Evolutionary conservation across 2,113 vertebrate genomes (phyloP).

Genomic region (Leptocoma aspasia): DNA sequence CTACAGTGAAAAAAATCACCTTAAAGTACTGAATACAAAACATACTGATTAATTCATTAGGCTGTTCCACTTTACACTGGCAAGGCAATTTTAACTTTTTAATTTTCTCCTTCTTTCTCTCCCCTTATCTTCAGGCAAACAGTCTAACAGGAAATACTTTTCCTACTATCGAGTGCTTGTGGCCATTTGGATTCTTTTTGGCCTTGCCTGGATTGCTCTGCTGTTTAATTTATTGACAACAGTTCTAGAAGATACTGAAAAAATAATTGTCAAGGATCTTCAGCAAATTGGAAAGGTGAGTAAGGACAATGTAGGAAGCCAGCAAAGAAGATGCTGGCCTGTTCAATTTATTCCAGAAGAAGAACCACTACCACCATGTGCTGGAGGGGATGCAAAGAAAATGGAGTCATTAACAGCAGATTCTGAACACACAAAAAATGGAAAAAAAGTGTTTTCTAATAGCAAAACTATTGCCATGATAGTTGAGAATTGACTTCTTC

Average conservation of each 20-base stretch:
- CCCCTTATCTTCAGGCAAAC: constrained; percentile 27
- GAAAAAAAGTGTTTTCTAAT: background rate
- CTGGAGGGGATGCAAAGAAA: background rate
- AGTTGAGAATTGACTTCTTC: background rate
- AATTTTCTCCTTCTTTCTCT: background rate
- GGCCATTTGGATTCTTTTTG: constrained; percentile 69
- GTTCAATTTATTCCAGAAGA: background rate
- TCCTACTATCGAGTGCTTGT: constrained; percentile 42
- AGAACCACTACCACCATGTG: background rate
- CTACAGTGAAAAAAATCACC: background rate
- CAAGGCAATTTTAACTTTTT: background rate
- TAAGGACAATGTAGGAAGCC: background rate
- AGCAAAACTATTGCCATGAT: background rate
- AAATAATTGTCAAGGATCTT: constrained; percentile 59
- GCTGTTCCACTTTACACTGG: background rate
- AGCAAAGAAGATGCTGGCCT: background rate
- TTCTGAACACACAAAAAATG: background rate
- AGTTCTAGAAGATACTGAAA: constrained; percentile 62
- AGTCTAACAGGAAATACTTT: constrained; percentile 29
- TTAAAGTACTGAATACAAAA: background rate
- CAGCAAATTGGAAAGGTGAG: constrained; percentile 38
- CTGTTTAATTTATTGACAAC: constrained; percentile 71
- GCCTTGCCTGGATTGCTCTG: constrained; percentile 71
- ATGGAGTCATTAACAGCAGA: background rate
- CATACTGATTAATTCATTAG: background rate